phyloP scores from a whole-genome alignment of 1,140 invertebrate genomes.

The Belonocnema kinseyi region DNA sequence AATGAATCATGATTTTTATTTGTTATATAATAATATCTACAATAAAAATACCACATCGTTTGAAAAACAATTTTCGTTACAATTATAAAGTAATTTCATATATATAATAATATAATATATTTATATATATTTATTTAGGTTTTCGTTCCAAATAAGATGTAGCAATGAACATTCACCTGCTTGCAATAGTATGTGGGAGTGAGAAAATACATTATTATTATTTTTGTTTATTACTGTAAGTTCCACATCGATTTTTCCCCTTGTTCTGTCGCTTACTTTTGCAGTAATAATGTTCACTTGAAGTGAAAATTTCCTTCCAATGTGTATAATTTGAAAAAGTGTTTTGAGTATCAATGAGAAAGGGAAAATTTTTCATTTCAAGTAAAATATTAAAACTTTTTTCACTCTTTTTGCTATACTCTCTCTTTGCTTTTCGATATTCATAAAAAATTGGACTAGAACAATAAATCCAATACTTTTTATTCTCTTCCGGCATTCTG shows the following conservation, averaged over 20 bases:
- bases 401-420: constrained; percentile 39
- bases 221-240: constrained; percentile 52
- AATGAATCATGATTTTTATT: constrained; percentile 75
- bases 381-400: constrained; percentile 18
- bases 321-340: constrained; percentile 54
- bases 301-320: constrained; percentile 54
- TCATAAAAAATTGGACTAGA: constrained; percentile 68
- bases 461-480: constrained; percentile 55
- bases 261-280: constrained; percentile 57
- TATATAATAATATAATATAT: constrained; percentile 67
- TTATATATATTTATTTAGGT: constrained; percentile 56
- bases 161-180: constrained; percentile 72
- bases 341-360: neutral
- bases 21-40: constrained; percentile 76
- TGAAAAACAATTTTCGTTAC: constrained; percentile 76
- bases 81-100: constrained; percentile 73
- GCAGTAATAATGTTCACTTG: constrained; percentile 47
- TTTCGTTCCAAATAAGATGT: constrained; percentile 73
- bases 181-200: constrained; percentile 63
- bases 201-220: constrained; percentile 72
- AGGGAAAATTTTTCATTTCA: constrained; percentile 13
- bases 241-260: constrained; percentile 70
- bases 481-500: constrained; percentile 37
- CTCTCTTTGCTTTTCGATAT: constrained; percentile 50
- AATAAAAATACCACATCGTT: constrained; percentile 76